Evolutionary conservation across 2,888 invertebrate genomes (phyloP).

Genomic region (Apoda limacodes): DNA sequence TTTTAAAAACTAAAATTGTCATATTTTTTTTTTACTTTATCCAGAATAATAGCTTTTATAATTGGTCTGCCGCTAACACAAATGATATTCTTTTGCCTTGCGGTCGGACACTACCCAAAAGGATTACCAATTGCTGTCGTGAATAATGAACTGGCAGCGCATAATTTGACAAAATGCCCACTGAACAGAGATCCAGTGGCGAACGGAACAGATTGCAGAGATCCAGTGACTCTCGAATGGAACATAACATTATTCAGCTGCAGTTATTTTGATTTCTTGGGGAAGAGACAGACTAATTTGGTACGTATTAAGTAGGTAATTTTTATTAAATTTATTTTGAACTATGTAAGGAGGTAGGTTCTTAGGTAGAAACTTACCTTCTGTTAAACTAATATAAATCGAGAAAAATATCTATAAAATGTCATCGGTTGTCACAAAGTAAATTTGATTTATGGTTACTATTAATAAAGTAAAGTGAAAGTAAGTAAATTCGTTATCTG

Average conservation of each 20-base stretch:
- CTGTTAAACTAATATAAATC: too few species aligned
- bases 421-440: too few species aligned
- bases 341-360: too few species aligned
- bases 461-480: too few species aligned
- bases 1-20: too few species aligned
- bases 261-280: constrained; percentile 78
- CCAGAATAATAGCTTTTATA: constrained; percentile 86
- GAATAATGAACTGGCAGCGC: constrained; percentile 77
- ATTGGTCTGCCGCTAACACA: constrained; percentile 88
- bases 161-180: constrained; percentile 54
- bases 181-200: constrained; percentile 49
- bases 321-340: too few species aligned
- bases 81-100: constrained; percentile 87
- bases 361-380: too few species aligned
- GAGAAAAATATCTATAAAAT: too few species aligned
- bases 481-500: too few species aligned
- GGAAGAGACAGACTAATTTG: constrained; percentile 74
- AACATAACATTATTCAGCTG: constrained; percentile 79
- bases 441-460: too few species aligned
- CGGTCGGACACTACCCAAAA: constrained; percentile 88
- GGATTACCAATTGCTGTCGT: constrained; percentile 83
- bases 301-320: too few species aligned
- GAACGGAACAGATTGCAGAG: constrained; percentile 52
- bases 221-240: constrained; percentile 46
- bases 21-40: too few species aligned